These are phyloP conservation scores for Chionomys nivalis DNA, from an alignment of 2,113 vertebrate genomes.

Conservation along the genomic window DNA sequence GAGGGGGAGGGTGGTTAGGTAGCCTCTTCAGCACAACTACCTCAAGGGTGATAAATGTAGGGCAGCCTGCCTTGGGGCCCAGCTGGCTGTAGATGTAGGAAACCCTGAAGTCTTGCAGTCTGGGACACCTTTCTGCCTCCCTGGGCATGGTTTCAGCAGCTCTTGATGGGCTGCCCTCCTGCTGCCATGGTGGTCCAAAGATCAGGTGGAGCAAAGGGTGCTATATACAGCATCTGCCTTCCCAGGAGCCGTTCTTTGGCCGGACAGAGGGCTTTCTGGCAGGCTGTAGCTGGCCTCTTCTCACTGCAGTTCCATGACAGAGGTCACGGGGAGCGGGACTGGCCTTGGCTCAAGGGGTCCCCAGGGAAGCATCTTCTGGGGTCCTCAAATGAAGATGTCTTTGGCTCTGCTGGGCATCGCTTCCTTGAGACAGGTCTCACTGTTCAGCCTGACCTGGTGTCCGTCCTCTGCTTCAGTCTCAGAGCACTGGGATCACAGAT, in stretches of 20 bases:
- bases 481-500: background rate
- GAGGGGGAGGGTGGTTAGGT: background rate
- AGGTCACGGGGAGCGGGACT: background rate
- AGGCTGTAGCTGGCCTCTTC: background rate
- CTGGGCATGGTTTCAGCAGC: background rate
- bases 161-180: background rate
- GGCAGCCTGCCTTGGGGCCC: accelerated
- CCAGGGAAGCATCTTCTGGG: background rate
- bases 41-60: background rate
- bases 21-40: background rate
- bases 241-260: background rate
- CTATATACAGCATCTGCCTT: background rate
- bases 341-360: background rate
- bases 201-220: background rate
- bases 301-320: background rate
- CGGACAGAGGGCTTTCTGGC: background rate
- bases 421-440: background rate
- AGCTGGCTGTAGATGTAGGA: background rate
- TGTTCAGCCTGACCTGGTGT: background rate
- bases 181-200: background rate
- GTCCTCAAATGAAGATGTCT: background rate
- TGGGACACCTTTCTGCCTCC: accelerated
- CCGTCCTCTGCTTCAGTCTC: background rate
- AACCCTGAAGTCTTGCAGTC: background rate
- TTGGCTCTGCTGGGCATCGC: background rate